Base-by-base conservation (phyloP, 2,888 invertebrate species). In the Anoplius nigerrimus region DNA sequence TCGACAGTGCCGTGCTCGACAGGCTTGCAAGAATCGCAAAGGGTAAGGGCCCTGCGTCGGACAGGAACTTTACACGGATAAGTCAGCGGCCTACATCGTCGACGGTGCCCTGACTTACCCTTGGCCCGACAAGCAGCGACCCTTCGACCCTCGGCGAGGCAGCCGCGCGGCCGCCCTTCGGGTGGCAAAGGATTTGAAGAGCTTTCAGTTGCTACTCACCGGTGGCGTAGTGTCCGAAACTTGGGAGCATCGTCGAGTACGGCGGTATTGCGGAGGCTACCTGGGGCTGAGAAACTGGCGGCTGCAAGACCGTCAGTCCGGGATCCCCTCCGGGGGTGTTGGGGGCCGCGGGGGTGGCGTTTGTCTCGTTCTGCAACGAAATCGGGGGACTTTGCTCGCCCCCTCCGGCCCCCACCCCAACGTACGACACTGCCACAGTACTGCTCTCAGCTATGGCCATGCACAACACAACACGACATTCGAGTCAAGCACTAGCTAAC, bases 201-300 rank as follows among this genome's bases (percentile, higher is more conserved):
- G 56, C 60, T 53, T 55, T 55, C 56, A 43, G 5, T 66, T 58
- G 2, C 21, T 84, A 90, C 91, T 90, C 89, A 91, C 93, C 93
- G 92, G 93, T 90, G 70, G 93, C 91, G 86, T 93, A 93, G 81
- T 91, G 91, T 89, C 93, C 93, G 87, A 93, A 93, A 90, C 93
- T 93, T 73, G 93, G 93, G 81, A 93, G 90, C 91, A 93, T 92
- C 80, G 92, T 90, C 70, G 92, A 91, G 83, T 93, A 92, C 79
- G 91, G 91, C 72, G 91, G 90, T 75, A 90, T 89, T 73, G 90
- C 83, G 68, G 89, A 85, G 71, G 87, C 87, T 82, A 88, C 86
- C 81, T 87, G 87, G 77, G 86, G 82, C 82, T 90, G 89, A 82
- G 89, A 90, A 74, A 90, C 90, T 77, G 91, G 91, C 53, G 93